Evolutionary conservation across 2,888 invertebrate species (phyloP).

Genomic region (Phasia obesa): DNA sequence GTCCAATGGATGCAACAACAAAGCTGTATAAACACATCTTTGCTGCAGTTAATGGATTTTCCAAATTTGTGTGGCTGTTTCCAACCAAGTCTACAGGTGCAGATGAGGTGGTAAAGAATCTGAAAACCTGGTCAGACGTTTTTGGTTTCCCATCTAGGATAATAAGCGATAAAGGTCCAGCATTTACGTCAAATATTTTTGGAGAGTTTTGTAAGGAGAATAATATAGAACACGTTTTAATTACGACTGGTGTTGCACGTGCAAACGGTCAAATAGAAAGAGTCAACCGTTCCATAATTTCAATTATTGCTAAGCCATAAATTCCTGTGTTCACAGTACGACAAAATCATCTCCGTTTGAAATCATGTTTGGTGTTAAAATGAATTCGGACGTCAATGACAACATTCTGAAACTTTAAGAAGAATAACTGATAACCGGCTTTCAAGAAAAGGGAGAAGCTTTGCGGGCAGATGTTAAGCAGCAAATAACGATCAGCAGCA

Average conservation of each 20-base stretch:
- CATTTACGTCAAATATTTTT: conserved; percentile 19
- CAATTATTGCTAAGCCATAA: no score
- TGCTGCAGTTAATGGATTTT: background rate
- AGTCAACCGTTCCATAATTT: no score
- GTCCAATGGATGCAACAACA: background rate
- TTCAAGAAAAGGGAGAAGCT: conserved; percentile 52
- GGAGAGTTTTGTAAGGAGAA: conserved; percentile 10
- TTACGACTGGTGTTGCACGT: no score
- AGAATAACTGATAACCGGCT: conserved; percentile 52
- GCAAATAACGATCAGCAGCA: conserved; percentile 58
- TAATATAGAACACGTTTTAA: conserved; percentile 71
- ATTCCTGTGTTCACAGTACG: conserved; percentile 36
- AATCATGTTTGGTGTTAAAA: conserved; percentile 56
- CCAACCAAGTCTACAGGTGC: background rate
- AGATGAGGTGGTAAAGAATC: background rate
- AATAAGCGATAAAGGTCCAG: conserved; percentile 26
- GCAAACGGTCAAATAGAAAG: no score
- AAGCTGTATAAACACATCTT: no score
- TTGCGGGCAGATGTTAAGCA: conserved; percentile 45
- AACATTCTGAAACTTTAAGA: conserved; percentile 43
- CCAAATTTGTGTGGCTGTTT: background rate
- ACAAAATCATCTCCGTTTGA: conserved; percentile 58
- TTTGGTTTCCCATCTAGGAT: conserved; percentile 23
- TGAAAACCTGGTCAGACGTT: conserved; percentile 10
- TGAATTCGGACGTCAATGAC: conserved; percentile 18